These are phyloP conservation scores for Drosophila kanapiae DNA, from an alignment of 1,140 invertebrate species.

Conservation along the genomic window DNA sequence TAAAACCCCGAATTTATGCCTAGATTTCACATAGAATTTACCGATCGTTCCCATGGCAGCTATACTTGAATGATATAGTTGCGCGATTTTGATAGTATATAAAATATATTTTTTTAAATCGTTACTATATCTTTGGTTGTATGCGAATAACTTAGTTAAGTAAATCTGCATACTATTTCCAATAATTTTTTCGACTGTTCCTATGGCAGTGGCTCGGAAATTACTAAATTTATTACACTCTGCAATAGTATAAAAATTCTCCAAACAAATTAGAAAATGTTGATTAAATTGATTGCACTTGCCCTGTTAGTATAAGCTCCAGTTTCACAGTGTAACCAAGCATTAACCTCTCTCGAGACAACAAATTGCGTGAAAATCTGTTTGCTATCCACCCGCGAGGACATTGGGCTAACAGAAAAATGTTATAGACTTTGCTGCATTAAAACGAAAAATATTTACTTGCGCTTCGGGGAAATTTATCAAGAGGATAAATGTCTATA, in stretches of 20 bases:
- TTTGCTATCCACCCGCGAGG: constrained; percentile 49
- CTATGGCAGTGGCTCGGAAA: too few relatives aligned
- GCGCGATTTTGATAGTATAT: too few relatives aligned
- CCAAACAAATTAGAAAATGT: background rate
- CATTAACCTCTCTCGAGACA: constrained; percentile 27
- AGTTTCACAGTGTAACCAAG: background rate
- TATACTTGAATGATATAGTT: too few relatives aligned
- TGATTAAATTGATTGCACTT: background rate
- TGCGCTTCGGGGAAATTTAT: constrained; percentile 41
- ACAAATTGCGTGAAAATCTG: constrained; percentile 75
- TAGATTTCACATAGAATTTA: too few relatives aligned
- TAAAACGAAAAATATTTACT: constrained; percentile 72
- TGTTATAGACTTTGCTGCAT: constrained; percentile 67
- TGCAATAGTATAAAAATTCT: background rate
- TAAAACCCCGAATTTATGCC: too few relatives aligned
- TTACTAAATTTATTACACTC: too few relatives aligned
- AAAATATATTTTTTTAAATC: too few relatives aligned
- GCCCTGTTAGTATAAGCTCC: constrained; percentile 5
- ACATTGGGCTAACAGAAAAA: constrained; percentile 4
- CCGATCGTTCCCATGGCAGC: too few relatives aligned
- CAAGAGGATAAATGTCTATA: constrained; percentile 61
- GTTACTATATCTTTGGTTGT: too few relatives aligned
- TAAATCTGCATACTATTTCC: too few relatives aligned
- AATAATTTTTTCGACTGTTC: too few relatives aligned
- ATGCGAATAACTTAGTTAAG: too few relatives aligned